These are phyloP conservation scores for Mastomys natalensis DNA, from an alignment of 2,113 vertebrate species.

Conservation along the genomic window DNA sequence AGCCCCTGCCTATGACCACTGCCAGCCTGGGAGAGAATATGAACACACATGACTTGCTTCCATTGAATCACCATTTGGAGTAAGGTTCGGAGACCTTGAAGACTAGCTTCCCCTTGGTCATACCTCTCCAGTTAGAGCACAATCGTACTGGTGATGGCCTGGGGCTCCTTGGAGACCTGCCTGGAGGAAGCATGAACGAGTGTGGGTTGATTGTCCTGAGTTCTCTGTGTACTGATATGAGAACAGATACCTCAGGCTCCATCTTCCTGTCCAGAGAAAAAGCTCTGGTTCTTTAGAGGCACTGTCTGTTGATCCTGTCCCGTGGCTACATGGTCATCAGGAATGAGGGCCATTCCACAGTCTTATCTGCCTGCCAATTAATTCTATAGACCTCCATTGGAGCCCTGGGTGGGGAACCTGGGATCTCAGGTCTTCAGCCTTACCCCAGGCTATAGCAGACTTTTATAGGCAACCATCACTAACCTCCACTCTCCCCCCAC, in stretches of 20 bases:
- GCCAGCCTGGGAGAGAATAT: background rate
- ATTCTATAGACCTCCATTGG: background rate
- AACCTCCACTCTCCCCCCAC: background rate
- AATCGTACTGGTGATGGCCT: background rate
- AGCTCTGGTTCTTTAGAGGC: background rate
- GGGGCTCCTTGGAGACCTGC: background rate
- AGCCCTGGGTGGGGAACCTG: background rate
- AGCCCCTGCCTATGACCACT: background rate
- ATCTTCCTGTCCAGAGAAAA: background rate
- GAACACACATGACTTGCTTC: no score
- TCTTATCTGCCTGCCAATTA: background rate
- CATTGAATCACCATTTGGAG: background rate
- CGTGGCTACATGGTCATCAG: rapidly evolving
- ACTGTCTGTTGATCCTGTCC: background rate
- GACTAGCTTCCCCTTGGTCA: rapidly evolving
- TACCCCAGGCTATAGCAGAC: background rate
- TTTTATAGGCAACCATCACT: background rate
- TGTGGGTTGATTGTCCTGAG: background rate
- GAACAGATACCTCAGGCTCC: background rate
- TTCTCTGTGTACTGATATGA: rapidly evolving
- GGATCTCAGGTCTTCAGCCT: no score
- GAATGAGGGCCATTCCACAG: background rate
- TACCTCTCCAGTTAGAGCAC: rapidly evolving
- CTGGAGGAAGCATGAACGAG: background rate
- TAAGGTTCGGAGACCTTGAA: background rate